Conservation (phyloP, 2,888 invertebrate genomes). For the Encarsia formosa region DNA sequence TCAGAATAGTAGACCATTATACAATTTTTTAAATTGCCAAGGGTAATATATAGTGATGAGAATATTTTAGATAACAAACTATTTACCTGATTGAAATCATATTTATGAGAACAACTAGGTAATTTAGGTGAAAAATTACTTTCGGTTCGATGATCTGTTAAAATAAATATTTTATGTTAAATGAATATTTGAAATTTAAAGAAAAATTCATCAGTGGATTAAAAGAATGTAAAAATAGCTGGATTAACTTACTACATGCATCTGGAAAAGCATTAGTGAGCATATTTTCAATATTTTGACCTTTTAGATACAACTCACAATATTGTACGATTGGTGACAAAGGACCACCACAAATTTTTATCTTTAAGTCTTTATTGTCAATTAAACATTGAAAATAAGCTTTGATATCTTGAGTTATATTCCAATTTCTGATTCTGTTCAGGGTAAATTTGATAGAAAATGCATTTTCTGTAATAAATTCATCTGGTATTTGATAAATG, state of each 20-base stretch:
- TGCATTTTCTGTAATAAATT: slow-evolving; percentile 67
- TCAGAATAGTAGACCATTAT: slow-evolving; percentile 36
- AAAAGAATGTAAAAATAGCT: slow-evolving; percentile 59
- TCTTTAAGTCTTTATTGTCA: slow-evolving; percentile 59
- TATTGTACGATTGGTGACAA: slow-evolving; percentile 71
- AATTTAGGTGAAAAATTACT: too few relatives aligned
- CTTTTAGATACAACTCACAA: slow-evolving; percentile 64
- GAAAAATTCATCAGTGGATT: slow-evolving; percentile 69
- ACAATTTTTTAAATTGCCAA: slow-evolving; percentile 38
- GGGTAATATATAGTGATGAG: slow-evolving; percentile 31
- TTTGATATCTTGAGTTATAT: slow-evolving; percentile 59
- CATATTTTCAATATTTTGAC: slow-evolving; percentile 59
- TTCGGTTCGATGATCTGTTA: too few relatives aligned
- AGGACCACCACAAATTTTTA: slow-evolving; percentile 67
- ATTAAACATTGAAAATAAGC: slow-evolving; percentile 69
- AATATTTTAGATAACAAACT: too few relatives aligned
- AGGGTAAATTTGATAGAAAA: slow-evolving; percentile 73
- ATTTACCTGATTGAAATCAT: too few relatives aligned
- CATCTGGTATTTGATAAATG: slow-evolving; percentile 71
- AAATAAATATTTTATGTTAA: too few relatives aligned
- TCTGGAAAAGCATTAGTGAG: slow-evolving; percentile 47
- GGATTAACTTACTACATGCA: slow-evolving; percentile 27
- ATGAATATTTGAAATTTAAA: slow-evolving; percentile 65
- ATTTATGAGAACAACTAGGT: too few relatives aligned
- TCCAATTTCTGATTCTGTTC: slow-evolving; percentile 61